Evolutionary conservation across 1,140 invertebrate species (phyloP), one percentile per base, ranked within the genome.

Genomic region (Bombus sibiricus): DNA sequence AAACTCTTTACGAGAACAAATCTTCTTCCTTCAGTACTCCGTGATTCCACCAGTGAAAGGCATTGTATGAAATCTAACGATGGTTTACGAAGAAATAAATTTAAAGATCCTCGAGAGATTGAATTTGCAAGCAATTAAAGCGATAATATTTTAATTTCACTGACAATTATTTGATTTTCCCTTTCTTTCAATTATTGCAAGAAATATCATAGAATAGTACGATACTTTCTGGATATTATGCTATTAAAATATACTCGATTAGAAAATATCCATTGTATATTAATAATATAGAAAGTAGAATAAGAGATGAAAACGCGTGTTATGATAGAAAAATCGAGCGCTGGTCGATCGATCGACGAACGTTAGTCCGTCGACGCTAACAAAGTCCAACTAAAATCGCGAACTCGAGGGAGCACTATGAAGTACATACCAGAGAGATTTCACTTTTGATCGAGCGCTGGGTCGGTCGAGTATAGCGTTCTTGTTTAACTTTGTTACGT

Each of bases 401-500:
- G 66, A 32, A 34, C 28, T 34, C 25, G 34, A 32, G 39, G 22
- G 34, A 25, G 34, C 32, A 43, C 57, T n/a, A 15, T 12, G 13
- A 32, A 32, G 73, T 34, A 47, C 15, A 47, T 53, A 39, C 13
- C 74, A 39, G 10, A 12, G 3, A 22, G 53, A 84, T 72, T 72
- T 80, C 68, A 73, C 76, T 78, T 43, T 34, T 39, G 74, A 69
- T 71, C 74, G 32, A 32, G 59, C 37, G 8, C 12, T 4, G n/a
- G 6, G 28, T 77, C 37, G 22, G 22, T 6, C n/a, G 9, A 28
- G 1, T 57, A 13, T 32, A 28, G 12, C 62, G 53, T 41, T 79
- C 34, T 47, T 57, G n/a, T n/a, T 62, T 47, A n/a, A 57, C n/a
- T 71, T 69, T 59, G 57, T 28, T 32, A n/a, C 32, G 75, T 72